Conservation (phyloP, 2,797 vertebrate species). For the Danio tinwini region DNA sequence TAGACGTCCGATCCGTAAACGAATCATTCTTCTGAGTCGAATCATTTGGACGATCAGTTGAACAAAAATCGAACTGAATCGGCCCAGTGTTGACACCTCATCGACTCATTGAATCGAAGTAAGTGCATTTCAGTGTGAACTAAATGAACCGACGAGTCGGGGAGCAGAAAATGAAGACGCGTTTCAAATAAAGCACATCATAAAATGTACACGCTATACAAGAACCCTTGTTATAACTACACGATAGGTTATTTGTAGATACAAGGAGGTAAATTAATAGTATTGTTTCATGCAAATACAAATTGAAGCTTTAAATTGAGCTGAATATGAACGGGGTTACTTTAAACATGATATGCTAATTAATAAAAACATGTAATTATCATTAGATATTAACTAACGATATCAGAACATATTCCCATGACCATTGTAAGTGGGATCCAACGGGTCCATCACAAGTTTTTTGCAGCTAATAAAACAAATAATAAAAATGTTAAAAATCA, state of each 20-base stretch:
- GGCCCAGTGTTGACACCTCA: not conserved
- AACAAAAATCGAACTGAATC: not conserved
- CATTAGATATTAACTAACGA: too few species aligned
- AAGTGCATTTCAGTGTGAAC: not conserved
- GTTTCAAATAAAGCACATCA: not conserved
- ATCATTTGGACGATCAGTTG: slow-evolving; percentile 9
- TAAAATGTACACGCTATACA: not conserved
- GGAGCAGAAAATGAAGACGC: not conserved
- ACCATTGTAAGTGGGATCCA: too few species aligned
- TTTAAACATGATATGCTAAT: not conserved
- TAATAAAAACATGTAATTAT: not conserved
- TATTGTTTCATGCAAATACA: not conserved
- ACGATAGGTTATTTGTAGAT: not conserved
- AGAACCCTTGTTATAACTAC: not conserved
- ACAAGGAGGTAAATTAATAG: not conserved
- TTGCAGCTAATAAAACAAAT: too few species aligned
- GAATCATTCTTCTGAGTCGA: slow-evolving; percentile 7
- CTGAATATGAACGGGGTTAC: not conserved
- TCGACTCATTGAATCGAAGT: not conserved
- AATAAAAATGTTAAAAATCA: too few species aligned
- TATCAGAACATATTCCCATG: too few species aligned
- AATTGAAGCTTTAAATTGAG: not conserved
- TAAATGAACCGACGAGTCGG: not conserved
- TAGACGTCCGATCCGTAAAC: not conserved
- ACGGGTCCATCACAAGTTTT: too few species aligned